These are phyloP conservation scores for Cosmorhoe ocellata DNA, from an alignment of 2,888 invertebrate genomes.

Conservation along the genomic window DNA sequence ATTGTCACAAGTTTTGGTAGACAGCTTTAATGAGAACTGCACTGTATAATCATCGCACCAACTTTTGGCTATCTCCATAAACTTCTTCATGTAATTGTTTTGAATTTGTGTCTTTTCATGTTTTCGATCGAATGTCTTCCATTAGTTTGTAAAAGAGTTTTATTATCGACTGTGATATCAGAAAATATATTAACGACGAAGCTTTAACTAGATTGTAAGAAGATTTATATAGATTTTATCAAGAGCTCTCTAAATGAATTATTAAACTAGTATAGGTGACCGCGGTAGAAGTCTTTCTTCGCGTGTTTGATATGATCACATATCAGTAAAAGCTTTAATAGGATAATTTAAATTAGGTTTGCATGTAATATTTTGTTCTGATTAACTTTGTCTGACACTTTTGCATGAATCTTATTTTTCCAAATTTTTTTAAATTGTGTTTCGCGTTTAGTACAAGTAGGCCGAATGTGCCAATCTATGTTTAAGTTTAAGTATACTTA, in stretches of 20 bases:
- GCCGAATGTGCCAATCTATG: conserved; percentile 75
- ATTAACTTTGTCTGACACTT: conserved; percentile 18
- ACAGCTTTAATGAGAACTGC: conserved; percentile 78
- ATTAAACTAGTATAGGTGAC: conserved; percentile 17
- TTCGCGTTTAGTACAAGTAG: conserved; percentile 55
- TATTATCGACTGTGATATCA: conserved; percentile 68
- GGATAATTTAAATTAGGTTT: conserved; percentile 20
- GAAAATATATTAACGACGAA: conserved; percentile 48
- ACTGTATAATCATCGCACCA: conserved; percentile 76
- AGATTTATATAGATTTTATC: conserved; percentile 26
- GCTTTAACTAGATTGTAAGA: conserved; percentile 67
- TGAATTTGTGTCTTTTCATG: conserved; percentile 37
- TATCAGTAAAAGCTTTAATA: conserved; percentile 35
- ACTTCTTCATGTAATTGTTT: conserved; percentile 42
- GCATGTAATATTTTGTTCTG: conserved; percentile 21
- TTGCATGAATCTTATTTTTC: conserved; percentile 22
- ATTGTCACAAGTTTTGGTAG: conserved; percentile 78
- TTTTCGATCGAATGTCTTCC: conserved; percentile 70
- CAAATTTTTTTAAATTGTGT: conserved; percentile 34
- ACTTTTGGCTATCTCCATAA: conserved; percentile 58
- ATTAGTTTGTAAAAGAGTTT: conserved; percentile 59
- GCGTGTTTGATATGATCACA: conserved; percentile 22
- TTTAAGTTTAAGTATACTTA: conserved; percentile 30
- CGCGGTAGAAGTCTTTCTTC: conserved; percentile 12
- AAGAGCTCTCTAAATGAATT: conserved; percentile 35